phyloP scores from a whole-genome alignment of 2,113 vertebrate genomes.

The Crotalus viridis region DNA sequence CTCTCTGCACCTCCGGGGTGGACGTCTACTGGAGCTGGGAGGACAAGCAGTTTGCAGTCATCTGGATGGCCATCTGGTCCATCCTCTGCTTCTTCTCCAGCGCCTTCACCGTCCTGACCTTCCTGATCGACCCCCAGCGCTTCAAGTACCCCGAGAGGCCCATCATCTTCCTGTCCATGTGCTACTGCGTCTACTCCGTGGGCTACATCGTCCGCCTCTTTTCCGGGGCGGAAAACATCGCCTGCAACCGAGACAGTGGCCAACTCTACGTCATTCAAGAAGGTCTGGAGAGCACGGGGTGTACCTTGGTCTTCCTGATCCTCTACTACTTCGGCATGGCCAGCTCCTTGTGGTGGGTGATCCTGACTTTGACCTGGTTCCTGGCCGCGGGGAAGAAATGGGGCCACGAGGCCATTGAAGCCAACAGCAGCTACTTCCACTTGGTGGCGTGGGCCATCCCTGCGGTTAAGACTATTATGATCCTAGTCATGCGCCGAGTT shows the following conservation, averaged over 20 bases:
- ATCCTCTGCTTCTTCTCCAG: slow-evolving; percentile 95
- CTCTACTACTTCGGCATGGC: slow-evolving; percentile 99
- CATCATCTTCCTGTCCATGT: slow-evolving; percentile 98
- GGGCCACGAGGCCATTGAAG: slow-evolving; percentile 97
- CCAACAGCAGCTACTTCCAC: slow-evolving; percentile 98
- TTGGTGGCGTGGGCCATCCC: slow-evolving; percentile 95
- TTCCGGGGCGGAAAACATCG: slow-evolving; percentile 89
- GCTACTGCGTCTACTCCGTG: slow-evolving; percentile 94
- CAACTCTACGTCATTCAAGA: slow-evolving; percentile 97
- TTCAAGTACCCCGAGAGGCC: slow-evolving; percentile 97
- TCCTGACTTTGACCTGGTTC: slow-evolving; percentile 94
- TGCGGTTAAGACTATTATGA: slow-evolving; percentile 92
- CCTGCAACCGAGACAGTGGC: slow-evolving; percentile 91
- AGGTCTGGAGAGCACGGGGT: slow-evolving; percentile 95
- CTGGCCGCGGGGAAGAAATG: slow-evolving; percentile 95
- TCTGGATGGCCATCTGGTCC: slow-evolving; percentile 96
- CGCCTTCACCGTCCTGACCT: slow-evolving; percentile 95
- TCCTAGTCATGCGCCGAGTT: slow-evolving; percentile 92
- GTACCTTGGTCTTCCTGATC: slow-evolving; percentile 94
- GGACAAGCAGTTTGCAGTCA: slow-evolving; percentile 89
- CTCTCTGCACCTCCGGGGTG: slow-evolving; percentile 86
- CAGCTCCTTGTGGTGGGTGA: slow-evolving; percentile 97
- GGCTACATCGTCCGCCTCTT: slow-evolving; percentile 95
- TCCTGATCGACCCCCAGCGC: slow-evolving; percentile 90
- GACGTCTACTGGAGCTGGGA: slow-evolving; percentile 96